Evolutionary conservation across 1,140 invertebrate species (phyloP).

Genomic region (Fopius arisanus): DNA sequence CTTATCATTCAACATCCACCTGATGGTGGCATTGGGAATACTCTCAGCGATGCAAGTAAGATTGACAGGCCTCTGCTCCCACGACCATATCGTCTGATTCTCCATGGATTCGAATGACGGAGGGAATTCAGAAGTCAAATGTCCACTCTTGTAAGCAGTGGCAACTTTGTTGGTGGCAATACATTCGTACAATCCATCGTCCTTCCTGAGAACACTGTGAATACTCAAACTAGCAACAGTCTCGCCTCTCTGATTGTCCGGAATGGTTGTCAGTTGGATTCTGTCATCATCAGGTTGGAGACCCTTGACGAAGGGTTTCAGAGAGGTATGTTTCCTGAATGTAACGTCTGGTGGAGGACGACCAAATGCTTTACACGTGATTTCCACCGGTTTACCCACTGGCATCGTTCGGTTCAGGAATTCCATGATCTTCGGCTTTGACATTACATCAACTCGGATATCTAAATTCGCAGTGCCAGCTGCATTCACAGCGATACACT

Average conservation of each 20-base stretch:
- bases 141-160: slow-evolving; percentile 77
- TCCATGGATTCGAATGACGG: slow-evolving; percentile 81
- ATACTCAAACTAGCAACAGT: slow-evolving; percentile 73
- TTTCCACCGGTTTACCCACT: slow-evolving; percentile 69
- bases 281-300: slow-evolving; percentile 70
- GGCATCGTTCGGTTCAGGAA: slow-evolving; percentile 77
- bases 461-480: slow-evolving; percentile 75
- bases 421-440: slow-evolving; percentile 82
- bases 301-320: slow-evolving; percentile 69
- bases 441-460: slow-evolving; percentile 73
- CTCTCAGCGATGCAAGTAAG: slow-evolving; percentile 87
- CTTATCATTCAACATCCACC: slow-evolving; percentile 72
- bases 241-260: slow-evolving; percentile 68
- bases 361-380: slow-evolving; percentile 80
- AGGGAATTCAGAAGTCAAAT: slow-evolving; percentile 83
- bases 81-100: slow-evolving; percentile 78
- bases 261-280: slow-evolving; percentile 68
- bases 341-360: slow-evolving; percentile 78
- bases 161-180: slow-evolving; percentile 83
- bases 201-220: slow-evolving; percentile 45
- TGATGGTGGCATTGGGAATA: slow-evolving; percentile 91
- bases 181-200: slow-evolving; percentile 91
- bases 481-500: slow-evolving; percentile 82
- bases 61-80: slow-evolving; percentile 82
- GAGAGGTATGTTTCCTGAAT: slow-evolving; percentile 73